Percentiles rank a stretch among this genome's conserved stretches.
Evolutionary conservation across 2,797 vertebrate genomes (phyloP).

Genomic region (Zenarchopterus dispar): DNA sequence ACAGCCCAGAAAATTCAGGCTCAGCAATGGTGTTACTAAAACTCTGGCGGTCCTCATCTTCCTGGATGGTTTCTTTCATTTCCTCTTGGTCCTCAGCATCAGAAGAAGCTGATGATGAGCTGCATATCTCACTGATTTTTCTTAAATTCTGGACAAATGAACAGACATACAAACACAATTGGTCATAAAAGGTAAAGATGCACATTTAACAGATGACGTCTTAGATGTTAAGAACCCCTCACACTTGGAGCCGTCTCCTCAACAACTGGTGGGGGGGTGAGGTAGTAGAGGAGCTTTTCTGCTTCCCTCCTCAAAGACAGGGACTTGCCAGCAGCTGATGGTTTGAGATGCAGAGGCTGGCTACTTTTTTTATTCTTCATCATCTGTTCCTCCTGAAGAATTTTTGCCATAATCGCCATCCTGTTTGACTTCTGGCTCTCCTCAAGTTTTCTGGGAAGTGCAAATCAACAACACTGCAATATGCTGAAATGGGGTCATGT

Average conservation of each 20-base stretch:
- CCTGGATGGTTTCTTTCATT: slow-evolving; percentile 15
- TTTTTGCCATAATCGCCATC: slow-evolving; percentile 82
- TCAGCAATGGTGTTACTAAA: slow-evolving; percentile 69
- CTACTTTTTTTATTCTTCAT: slow-evolving; percentile 60
- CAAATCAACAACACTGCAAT: slow-evolving; percentile 59
- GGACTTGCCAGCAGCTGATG: slow-evolving; percentile 13
- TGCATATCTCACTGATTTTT: slow-evolving; percentile 22
- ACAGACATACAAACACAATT: slow-evolving; percentile 9
- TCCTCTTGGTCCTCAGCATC: slow-evolving; percentile 51
- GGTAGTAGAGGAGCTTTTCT: slow-evolving; percentile 68
- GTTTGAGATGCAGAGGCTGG: slow-evolving; percentile 4
- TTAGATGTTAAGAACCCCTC: slow-evolving; percentile 34
- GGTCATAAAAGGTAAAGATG: slow-evolving; percentile 3
- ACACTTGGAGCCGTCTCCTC: slow-evolving; percentile 49
- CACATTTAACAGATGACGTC: slow-evolving; percentile 18
- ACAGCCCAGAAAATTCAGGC: slow-evolving; percentile 89
- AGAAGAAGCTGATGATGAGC: slow-evolving; percentile 52
- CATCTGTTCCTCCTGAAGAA: slow-evolving; percentile 82
- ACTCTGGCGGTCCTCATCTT: slow-evolving; percentile 34
- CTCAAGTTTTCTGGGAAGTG: slow-evolving; percentile 81
- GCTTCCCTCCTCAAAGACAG: slow-evolving; percentile 38
- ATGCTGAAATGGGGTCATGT: slow-evolving; percentile 62
- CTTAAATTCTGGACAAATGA: slow-evolving; percentile 53
- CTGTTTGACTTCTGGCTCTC: slow-evolving; percentile 83
- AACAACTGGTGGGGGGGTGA: slow-evolving; percentile 40